A percentile compares a stretch with the other conserved stretches of the same genome.
These are phyloP conservation scores for Enteromius mattozi DNA, from an alignment of 2,797 vertebrate species.

Conservation along the genomic window DNA sequence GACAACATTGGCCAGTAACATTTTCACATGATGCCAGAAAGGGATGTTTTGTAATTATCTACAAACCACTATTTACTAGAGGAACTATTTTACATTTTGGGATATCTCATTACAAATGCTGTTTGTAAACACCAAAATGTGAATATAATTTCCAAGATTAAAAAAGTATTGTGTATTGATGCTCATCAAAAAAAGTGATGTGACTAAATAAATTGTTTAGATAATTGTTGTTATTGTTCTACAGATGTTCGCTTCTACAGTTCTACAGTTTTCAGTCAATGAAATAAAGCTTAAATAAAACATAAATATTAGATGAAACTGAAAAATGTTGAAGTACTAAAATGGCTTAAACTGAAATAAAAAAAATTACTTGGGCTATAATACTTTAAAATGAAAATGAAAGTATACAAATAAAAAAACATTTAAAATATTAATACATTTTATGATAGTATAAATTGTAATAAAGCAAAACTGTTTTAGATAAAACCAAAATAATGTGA, in stretches of 20 bases:
- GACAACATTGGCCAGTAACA: neutral
- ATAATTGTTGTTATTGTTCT: neutral
- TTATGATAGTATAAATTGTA: neutral
- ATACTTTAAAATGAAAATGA: neutral
- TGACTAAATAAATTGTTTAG: neutral
- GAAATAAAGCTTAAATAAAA: neutral
- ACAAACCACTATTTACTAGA: neutral
- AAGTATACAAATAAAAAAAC: neutral
- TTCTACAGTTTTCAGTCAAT: neutral
- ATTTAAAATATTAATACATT: neutral
- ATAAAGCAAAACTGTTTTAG: neutral
- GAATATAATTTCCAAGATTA: neutral
- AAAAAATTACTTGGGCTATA: neutral
- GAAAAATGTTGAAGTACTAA: neutral
- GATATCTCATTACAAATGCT: neutral
- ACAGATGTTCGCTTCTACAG: neutral
- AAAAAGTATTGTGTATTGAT: neutral
- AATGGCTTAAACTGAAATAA: neutral
- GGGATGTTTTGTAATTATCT: conserved; percentile 8
- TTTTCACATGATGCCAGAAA: conserved; percentile 3
- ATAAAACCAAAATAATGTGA: neutral
- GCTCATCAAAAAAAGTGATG: neutral
- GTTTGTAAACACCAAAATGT: neutral
- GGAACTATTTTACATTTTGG: neutral
- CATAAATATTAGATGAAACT: neutral